These are phyloP conservation scores for Chrysaora quinquecirrha DNA, from an alignment of 30 jellyfish, hydroid and myxozoan species.

Conservation along the genomic window DNA sequence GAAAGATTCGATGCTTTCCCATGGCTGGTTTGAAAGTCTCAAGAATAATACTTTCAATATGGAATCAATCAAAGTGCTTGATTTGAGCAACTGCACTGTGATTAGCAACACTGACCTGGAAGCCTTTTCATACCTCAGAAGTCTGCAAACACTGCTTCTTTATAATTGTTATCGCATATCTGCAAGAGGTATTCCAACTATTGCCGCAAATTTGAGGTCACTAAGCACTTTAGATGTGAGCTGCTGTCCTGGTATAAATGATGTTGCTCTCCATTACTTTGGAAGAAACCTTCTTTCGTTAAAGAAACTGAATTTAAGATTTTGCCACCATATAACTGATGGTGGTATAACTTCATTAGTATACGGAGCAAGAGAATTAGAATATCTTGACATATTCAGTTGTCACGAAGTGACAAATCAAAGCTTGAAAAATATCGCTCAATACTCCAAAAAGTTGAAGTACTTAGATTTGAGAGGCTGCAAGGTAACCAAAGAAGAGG, in stretches of 20 bases:
- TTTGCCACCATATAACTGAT: conserved; percentile 84
- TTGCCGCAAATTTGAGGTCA: conserved; percentile 68
- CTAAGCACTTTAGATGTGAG: conserved; percentile 75
- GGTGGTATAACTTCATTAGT: conserved; percentile 78
- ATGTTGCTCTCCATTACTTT: conserved; percentile 83
- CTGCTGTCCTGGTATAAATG: conserved; percentile 87
- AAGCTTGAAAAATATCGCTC: conserved; percentile 57
- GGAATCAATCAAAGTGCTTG: conserved; percentile 60
- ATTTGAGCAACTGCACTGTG: conserved; percentile 80
- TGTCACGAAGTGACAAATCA: conserved; percentile 89
- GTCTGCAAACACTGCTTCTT: conserved; percentile 59
- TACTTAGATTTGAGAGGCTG: conserved; percentile 76
- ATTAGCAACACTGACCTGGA: conserved; percentile 74
- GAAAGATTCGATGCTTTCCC: conserved; percentile 80
- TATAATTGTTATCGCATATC: conserved; percentile 90
- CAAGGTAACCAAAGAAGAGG: conserved; percentile 64
- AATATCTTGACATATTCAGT: conserved; percentile 62
- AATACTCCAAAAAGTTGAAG: conserved; percentile 46
- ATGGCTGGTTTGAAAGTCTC: conserved; percentile 90
- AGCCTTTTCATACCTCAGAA: conserved; percentile 71
- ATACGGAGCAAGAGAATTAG: conserved; percentile 47
- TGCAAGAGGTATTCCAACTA: conserved; percentile 92
- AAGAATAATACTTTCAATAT: conserved; percentile 48
- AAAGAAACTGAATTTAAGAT: conserved; percentile 56
- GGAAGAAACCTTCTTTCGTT: conserved; percentile 66